Conservation (phyloP, 35 echinoderm and acorn worm genomes). For the Hemicentrotus pulcherrimus region DNA sequence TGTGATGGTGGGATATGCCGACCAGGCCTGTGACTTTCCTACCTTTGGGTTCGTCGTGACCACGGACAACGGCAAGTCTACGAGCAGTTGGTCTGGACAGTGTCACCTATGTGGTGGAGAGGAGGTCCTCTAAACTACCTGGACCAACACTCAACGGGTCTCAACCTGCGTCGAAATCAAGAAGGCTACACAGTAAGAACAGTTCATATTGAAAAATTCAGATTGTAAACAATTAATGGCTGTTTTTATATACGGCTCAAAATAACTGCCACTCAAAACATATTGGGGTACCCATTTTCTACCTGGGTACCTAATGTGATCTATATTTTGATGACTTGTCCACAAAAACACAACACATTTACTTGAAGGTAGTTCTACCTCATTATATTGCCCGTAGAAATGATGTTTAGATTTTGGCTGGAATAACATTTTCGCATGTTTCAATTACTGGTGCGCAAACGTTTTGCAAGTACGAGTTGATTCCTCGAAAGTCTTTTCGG, state of each 20-base stretch:
- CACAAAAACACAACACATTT: neutral
- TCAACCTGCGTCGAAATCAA: conserved; percentile 58
- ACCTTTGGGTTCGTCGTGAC: conserved; percentile 83
- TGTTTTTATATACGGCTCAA: neutral
- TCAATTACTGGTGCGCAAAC: too few species aligned
- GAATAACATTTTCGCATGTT: too few species aligned
- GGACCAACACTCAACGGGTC: conserved; percentile 71
- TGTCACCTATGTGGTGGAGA: conserved; percentile 82
- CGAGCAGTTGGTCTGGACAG: conserved; percentile 96
- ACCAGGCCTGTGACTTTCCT: conserved; percentile 60
- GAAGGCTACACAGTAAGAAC: conserved; percentile 67
- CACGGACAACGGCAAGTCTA: conserved; percentile 76
- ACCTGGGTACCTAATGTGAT: too few species aligned
- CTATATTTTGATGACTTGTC: too few species aligned
- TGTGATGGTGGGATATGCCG: conserved; percentile 84
- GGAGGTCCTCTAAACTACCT: conserved; percentile 83
- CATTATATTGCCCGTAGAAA: too few species aligned
- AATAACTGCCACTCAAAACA: neutral
- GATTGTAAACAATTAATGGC: neutral
- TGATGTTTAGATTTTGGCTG: too few species aligned
- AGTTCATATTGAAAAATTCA: neutral
- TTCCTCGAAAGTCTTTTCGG: too few species aligned
- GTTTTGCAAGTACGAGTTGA: too few species aligned
- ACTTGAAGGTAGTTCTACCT: neutral
- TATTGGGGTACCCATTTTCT: neutral